Conservation (phyloP, 2,797 vertebrate species). For the Micropoecilia bifurca region DNA sequence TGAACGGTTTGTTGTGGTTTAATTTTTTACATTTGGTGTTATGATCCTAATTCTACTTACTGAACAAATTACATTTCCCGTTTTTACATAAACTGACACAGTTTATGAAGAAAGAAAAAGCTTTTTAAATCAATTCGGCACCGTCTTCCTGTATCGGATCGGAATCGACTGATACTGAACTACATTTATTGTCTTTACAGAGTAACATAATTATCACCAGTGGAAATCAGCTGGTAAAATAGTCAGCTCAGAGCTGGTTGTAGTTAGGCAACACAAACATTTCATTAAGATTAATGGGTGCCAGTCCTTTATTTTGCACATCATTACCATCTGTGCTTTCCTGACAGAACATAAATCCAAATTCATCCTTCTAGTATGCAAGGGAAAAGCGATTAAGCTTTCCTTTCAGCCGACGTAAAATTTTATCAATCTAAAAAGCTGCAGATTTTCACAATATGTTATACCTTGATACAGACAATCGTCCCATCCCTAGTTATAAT, state of each 20-base stretch:
- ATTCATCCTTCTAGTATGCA: not conserved
- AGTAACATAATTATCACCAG: not conserved
- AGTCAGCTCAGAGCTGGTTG: not conserved
- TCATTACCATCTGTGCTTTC: not conserved
- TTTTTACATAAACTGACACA: too few relatives aligned
- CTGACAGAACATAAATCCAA: not conserved
- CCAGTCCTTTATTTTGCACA: not conserved
- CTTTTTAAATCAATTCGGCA: too few relatives aligned
- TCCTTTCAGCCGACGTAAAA: not conserved
- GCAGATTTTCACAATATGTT: not conserved
- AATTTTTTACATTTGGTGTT: too few relatives aligned
- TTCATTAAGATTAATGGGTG: not conserved
- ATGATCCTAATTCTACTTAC: too few relatives aligned
- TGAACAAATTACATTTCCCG: too few relatives aligned
- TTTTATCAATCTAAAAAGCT: not conserved
- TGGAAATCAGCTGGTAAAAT: too few relatives aligned
- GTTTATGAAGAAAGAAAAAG: too few relatives aligned
- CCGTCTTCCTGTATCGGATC: too few relatives aligned
- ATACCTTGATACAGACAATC: not conserved
- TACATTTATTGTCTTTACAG: not conserved
- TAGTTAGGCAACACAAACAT: not conserved
- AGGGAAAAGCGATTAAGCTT: not conserved
- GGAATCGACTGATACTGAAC: too few relatives aligned
- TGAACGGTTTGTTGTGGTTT: too few relatives aligned
- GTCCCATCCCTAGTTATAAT: not conserved